These are phyloP conservation scores for Yponomeuta malinellus DNA, from an alignment of 2,888 invertebrate genomes.

Conservation along the genomic window DNA sequence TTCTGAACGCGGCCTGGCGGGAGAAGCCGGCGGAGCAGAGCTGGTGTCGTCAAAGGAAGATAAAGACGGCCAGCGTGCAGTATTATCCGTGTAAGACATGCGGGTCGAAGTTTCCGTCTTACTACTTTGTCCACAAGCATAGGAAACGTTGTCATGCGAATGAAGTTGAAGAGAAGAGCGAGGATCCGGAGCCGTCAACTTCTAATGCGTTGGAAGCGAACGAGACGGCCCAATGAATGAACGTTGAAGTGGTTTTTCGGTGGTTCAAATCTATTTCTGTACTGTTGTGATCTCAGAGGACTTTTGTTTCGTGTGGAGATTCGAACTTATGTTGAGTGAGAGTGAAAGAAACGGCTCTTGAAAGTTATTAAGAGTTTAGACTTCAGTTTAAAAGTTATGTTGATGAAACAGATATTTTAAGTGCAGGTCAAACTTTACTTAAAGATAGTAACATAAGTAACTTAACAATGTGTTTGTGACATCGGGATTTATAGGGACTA, in stretches of 20 bases:
- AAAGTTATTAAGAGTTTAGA: neutral
- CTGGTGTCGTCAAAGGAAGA: slow-evolving; percentile 91
- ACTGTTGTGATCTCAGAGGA: too few relatives aligned
- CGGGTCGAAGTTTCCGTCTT: slow-evolving; percentile 93
- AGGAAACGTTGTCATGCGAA: slow-evolving; percentile 89
- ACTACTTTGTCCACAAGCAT: slow-evolving; percentile 95
- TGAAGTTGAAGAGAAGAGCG: slow-evolving; percentile 46
- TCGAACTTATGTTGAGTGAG: neutral
- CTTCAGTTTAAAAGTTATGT: slow-evolving; percentile 11
- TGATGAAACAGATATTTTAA: neutral
- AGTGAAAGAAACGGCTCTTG: neutral
- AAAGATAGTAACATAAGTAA: neutral
- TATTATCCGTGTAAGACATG: slow-evolving; percentile 96
- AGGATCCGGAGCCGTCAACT: slow-evolving; percentile 41
- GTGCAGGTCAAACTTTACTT: neutral
- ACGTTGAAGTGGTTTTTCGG: slow-evolving; percentile 17
- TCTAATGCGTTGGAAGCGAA: slow-evolving; percentile 37
- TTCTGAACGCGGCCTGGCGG: slow-evolving; percentile 87
- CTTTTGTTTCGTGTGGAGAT: neutral
- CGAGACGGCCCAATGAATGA: slow-evolving; percentile 33
- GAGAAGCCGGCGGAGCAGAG: slow-evolving; percentile 75
- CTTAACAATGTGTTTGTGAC: neutral
- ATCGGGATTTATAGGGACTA: neutral
- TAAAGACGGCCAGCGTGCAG: slow-evolving; percentile 84
- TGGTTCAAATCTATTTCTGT: slow-evolving; percentile 5